Conservation (phyloP, 2,797 vertebrate genomes). For the Girardinus metallicus region DNA sequence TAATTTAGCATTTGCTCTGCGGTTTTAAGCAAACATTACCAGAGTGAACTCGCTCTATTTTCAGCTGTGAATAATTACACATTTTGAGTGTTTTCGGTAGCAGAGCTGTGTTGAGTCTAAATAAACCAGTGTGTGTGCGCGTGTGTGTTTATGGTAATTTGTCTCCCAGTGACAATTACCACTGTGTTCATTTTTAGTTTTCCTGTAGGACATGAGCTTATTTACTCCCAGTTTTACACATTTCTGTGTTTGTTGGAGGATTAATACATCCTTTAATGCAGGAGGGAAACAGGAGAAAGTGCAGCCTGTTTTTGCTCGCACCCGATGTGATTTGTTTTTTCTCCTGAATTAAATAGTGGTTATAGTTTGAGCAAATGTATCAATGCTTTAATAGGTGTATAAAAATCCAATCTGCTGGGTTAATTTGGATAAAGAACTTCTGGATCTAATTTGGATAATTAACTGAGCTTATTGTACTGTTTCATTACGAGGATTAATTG, state of each 20-base stretch:
- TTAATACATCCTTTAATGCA: not conserved
- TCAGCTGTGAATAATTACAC: conserved; percentile 23
- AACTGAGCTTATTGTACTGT: too few relatives aligned
- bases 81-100: conserved; percentile 8
- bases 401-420: too few relatives aligned
- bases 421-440: too few relatives aligned
- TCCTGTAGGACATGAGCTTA: conserved; percentile 4
- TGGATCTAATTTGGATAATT: too few relatives aligned
- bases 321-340: not conserved
- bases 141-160: conserved; percentile 16
- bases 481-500: too few relatives aligned
- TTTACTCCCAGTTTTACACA: not conserved
- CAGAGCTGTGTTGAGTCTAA: conserved; percentile 8
- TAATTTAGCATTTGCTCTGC: not conserved
- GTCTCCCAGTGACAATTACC: conserved; percentile 14
- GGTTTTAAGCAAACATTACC: not conserved
- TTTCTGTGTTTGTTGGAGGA: not conserved
- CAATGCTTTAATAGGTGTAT: not conserved
- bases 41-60: conserved; percentile 10
- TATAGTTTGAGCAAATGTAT: not conserved
- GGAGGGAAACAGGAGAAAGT: not conserved
- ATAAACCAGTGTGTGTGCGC: not conserved
- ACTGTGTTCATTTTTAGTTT: conserved; percentile 14
- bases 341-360: not conserved
- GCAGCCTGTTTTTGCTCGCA: not conserved